A percentile compares a stretch with the other conserved stretches of the same genome.
These are phyloP conservation scores for Cabera pusaria DNA, from an alignment of 2,888 invertebrate species.

Conservation along the genomic window DNA sequence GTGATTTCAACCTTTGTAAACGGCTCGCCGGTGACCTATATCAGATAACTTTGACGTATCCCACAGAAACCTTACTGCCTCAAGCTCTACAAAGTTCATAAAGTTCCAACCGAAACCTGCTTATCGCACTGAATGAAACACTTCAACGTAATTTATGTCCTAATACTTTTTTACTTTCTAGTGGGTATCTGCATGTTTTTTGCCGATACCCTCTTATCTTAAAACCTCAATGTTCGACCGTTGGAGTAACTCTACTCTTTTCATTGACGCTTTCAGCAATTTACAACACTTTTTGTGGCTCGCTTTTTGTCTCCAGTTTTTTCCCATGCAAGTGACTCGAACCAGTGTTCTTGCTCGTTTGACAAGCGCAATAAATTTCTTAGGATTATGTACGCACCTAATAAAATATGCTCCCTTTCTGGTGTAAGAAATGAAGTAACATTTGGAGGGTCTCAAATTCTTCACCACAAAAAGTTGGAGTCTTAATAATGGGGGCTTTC, in stretches of 20 bases:
- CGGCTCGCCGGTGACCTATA: slow-evolving; percentile 60
- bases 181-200: slow-evolving; percentile 46
- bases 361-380: slow-evolving; percentile 40
- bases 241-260: slow-evolving; percentile 20
- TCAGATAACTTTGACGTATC: slow-evolving; percentile 73
- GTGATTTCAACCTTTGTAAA: slow-evolving; percentile 65
- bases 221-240: too few species aligned
- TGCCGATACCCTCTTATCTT: slow-evolving; percentile 46
- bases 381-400: slow-evolving; percentile 39
- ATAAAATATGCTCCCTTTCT: slow-evolving; percentile 33
- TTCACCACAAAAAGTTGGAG: slow-evolving; percentile 21
- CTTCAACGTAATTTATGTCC: slow-evolving; percentile 73
- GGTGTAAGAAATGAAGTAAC: slow-evolving; percentile 25
- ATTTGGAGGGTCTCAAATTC: slow-evolving; percentile 21
- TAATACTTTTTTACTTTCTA: slow-evolving; percentile 43
- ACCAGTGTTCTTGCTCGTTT: slow-evolving; percentile 30
- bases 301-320: slow-evolving; percentile 37
- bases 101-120: slow-evolving; percentile 53
- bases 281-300: slow-evolving; percentile 42
- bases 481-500: slow-evolving; percentile 20
- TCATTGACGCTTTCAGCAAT: slow-evolving; percentile 38
- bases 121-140: slow-evolving; percentile 69
- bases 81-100: slow-evolving; percentile 47
- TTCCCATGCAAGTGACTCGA: slow-evolving; percentile 26
- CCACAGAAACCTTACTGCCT: slow-evolving; percentile 48